Conservation (phyloP, 1,140 invertebrate genomes). For the Hyles euphorbiae region DNA sequence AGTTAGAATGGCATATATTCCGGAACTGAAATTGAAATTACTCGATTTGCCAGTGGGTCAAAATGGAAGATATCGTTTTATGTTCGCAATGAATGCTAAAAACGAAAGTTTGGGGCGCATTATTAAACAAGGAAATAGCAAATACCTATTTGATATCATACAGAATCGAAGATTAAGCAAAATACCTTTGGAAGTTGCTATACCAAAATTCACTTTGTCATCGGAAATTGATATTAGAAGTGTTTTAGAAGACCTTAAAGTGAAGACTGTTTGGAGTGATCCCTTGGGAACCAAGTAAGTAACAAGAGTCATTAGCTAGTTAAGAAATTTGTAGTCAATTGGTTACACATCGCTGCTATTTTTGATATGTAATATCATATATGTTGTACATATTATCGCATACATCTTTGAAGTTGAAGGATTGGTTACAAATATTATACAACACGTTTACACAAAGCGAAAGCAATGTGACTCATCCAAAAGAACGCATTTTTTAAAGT, state of each 20-base stretch:
- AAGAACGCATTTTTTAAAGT: too few species aligned
- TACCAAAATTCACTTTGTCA: conserved; percentile 1
- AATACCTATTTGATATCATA: conserved; percentile 4
- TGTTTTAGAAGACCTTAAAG: conserved; percentile 9
- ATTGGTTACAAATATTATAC: too few species aligned
- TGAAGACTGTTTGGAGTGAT: conserved; percentile 8
- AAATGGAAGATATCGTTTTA: conserved; percentile 5
- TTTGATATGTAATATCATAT: too few species aligned
- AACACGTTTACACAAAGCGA: too few species aligned
- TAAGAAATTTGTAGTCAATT: too few species aligned
- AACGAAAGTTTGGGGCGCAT: background rate
- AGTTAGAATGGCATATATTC: conserved; percentile 6
- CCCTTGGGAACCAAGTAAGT: conserved; percentile 10
- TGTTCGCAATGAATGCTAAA: background rate
- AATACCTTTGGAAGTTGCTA: conserved; percentile 8
- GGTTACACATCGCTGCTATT: too few species aligned
- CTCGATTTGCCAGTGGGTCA: conserved; percentile 9
- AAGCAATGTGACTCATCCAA: too few species aligned
- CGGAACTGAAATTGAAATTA: conserved; percentile 5
- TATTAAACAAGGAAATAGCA: background rate
- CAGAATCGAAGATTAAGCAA: background rate
- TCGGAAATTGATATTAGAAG: conserved; percentile 8
- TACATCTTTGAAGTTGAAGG: too few species aligned
- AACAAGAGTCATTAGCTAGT: background rate
- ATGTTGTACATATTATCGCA: too few species aligned